These are phyloP conservation scores for Chelonoidis abingdonii DNA, from an alignment of 2,113 vertebrate genomes.

Conservation along the genomic window DNA sequence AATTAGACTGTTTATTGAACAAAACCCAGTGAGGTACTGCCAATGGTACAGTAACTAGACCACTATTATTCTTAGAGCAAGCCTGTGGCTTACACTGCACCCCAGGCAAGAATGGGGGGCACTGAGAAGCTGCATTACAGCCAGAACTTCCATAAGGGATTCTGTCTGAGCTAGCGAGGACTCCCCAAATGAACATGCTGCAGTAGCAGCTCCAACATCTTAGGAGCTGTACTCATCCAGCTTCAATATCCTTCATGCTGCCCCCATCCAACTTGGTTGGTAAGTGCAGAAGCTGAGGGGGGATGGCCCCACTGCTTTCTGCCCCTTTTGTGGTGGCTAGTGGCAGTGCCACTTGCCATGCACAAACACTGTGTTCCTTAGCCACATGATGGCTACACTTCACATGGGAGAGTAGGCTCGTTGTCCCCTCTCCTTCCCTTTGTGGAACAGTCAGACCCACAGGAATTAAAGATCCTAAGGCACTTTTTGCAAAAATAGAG, in stretches of 20 bases:
- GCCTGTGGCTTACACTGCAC: not conserved
- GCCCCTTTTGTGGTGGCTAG: not conserved
- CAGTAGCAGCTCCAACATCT: not conserved
- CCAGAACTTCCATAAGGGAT: not conserved
- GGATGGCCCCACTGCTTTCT: fast-evolving
- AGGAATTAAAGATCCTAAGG: not conserved
- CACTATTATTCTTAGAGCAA: not conserved
- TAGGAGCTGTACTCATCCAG: not conserved
- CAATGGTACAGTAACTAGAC: not conserved
- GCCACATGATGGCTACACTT: not conserved
- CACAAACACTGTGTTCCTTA: not conserved
- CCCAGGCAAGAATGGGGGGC: not conserved
- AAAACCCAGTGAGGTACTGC: conserved; percentile 22
- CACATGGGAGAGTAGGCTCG: not conserved
- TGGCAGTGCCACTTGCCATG: fast-evolving
- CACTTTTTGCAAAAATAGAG: not conserved
- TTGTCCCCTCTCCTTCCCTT: not conserved
- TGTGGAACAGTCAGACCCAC: not conserved
- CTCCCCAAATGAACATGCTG: not conserved
- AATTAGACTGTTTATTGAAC: conserved; percentile 41
- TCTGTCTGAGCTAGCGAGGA: not conserved
- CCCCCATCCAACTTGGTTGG: not conserved
- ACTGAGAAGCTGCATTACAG: not conserved
- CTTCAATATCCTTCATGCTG: not conserved
- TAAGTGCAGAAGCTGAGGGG: not conserved